Evolutionary conservation across 2,113 vertebrate genomes (phyloP).

Genomic region (Herpetotheres cachinnans): DNA sequence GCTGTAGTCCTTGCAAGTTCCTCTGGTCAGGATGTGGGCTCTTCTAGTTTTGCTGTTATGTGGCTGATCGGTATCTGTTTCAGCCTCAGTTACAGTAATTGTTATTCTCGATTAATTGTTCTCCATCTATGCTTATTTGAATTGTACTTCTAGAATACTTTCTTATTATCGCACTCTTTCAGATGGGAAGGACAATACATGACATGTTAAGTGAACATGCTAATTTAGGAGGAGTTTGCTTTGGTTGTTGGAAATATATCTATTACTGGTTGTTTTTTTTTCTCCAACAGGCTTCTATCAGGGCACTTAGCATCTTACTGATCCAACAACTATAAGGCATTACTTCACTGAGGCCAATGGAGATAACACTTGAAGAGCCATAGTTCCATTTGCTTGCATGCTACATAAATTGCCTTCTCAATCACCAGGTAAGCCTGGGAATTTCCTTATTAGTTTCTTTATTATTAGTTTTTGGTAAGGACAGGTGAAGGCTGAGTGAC

Average conservation of each 20-base stretch:
- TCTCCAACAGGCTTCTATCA: slow-evolving; percentile 79
- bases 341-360: slow-evolving; percentile 86
- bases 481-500: background rate
- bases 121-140: background rate
- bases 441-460: background rate
- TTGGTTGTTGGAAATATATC: background rate
- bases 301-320: slow-evolving; percentile 87
- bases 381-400: slow-evolving; percentile 79
- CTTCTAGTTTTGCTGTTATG: background rate
- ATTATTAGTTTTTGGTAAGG: background rate
- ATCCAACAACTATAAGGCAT: slow-evolving; percentile 83
- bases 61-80: background rate
- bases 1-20: background rate
- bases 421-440: slow-evolving; percentile 64
- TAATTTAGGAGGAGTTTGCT: background rate
- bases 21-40: background rate
- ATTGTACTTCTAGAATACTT: background rate
- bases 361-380: slow-evolving; percentile 82
- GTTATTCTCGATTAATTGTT: background rate
- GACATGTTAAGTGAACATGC: background rate
- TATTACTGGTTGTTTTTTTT: background rate
- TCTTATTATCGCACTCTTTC: background rate
- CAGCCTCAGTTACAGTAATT: background rate
- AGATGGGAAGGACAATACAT: background rate
- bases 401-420: slow-evolving; percentile 79